These are phyloP conservation scores for Elaphurus davidianus DNA, from an alignment of 2,113 vertebrate species.

Conservation along the genomic window DNA sequence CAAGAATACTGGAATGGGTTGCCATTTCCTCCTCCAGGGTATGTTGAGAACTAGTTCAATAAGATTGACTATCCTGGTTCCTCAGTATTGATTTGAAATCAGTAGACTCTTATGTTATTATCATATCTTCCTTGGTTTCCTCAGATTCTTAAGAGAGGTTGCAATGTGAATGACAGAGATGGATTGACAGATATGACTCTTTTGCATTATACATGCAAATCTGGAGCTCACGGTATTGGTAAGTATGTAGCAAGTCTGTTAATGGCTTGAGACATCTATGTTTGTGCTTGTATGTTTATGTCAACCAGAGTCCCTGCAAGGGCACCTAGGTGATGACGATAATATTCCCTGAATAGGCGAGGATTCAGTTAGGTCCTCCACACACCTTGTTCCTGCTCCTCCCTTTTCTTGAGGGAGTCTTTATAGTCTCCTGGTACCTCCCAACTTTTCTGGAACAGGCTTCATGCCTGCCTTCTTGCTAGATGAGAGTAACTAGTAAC, in stretches of 20 bases:
- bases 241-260: conserved; percentile 64
- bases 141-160: conserved; percentile 96
- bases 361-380: background rate
- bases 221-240: conserved; percentile 97
- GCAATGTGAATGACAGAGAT: conserved; percentile 96
- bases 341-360: background rate
- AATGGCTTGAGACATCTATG: background rate
- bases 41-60: background rate
- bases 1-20: background rate
- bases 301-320: background rate
- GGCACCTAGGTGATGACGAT: background rate
- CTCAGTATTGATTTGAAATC: background rate
- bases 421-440: background rate
- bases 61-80: background rate
- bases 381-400: background rate
- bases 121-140: background rate
- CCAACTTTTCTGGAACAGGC: background rate
- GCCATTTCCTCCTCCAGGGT: background rate
- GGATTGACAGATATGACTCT: conserved; percentile 98
- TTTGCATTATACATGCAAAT: conserved; percentile 97
- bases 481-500: background rate
- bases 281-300: background rate
- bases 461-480: background rate
- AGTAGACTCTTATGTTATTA: background rate
- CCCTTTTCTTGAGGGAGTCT: background rate